Base-by-base conservation (phyloP, 2,888 invertebrate genomes). In the Anarsia innoxiella region DNA sequence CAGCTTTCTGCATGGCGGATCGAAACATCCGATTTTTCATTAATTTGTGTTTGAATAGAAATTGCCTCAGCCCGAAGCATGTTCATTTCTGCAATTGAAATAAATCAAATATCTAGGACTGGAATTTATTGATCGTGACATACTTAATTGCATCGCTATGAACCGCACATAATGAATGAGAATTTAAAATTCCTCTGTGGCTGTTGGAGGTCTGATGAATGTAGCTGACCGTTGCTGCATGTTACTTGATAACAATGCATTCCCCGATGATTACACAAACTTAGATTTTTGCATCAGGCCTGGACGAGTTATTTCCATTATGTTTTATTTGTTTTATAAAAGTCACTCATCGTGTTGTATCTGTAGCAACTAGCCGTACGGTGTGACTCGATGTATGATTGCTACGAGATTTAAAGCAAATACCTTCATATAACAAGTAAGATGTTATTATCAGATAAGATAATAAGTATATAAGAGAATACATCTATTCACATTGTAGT, bases 1-100 rank as follows among this genome's bases (percentile, higher is more conserved):
- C 73, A 73, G 84, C 84, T 84, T 84, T 66, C 71, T 82, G 84
- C 84, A 84, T 84, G 84, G 82, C 80, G 78, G 79, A 80, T 73
- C 63, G 69, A 54, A 68, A 57, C 66, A 70, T 79, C 79, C 79
- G 67, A 65, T 73, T 83, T 76, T 71, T 67, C 48, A 67, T 72
- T 70, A 66, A 64, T 79, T 77, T 74, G 60, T 82, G 78, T 79
- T 76, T 72, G 50, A 56, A 76, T 82, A 84, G 80, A 75, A 66
- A 72, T 26, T 69, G 83, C 80, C 83, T 82, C 75, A 66, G 83
- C 82, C 80, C 82, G 72, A 74, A 68, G 84, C 84, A 84, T 84
- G 83, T 73, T 75, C 59, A 58, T 65, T 62, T 19, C 60, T 65
- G 56, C 68, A 69, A 69, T 57, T 57, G 46, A 65, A 53, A 58